Evolutionary conservation across 2,888 invertebrate genomes (phyloP).

Genomic region (Drosophila lutescens): DNA sequence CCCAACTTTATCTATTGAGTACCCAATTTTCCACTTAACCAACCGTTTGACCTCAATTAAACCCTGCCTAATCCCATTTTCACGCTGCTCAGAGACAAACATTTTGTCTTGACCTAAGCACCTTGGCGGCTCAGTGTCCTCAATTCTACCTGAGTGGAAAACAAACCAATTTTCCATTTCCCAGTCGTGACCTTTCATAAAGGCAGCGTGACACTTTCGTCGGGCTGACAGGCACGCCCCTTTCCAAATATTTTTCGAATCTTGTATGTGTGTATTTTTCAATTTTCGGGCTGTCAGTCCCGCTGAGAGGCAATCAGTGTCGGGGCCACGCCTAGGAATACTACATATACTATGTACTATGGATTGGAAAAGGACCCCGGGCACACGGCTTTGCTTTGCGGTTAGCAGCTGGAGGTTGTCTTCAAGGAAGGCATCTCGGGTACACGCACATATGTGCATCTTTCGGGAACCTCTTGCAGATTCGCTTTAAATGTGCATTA

Average conservation of each 20-base stretch:
- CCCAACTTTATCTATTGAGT: conserved; percentile 13
- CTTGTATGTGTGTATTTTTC: conserved; percentile 35
- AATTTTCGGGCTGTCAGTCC: conserved; percentile 47
- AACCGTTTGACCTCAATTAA: conserved; percentile 70
- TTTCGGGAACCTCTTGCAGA: conserved; percentile 10
- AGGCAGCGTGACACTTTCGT: conserved; percentile 65
- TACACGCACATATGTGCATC: conserved; percentile 4
- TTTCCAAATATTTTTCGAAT: conserved; percentile 24
- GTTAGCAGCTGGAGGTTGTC: conserved; percentile 39
- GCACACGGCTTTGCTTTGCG: conserved; percentile 35
- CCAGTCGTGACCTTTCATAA: conserved; percentile 45
- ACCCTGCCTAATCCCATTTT: conserved; percentile 66
- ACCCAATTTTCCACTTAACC: conserved; percentile 44
- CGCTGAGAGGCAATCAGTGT: conserved; percentile 64
- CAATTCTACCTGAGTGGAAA: conserved; percentile 55
- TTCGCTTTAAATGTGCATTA: conserved; percentile 37
- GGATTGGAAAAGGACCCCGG: conserved; percentile 17
- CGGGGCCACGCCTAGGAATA: conserved; percentile 56
- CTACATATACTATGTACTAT: conserved; percentile 20
- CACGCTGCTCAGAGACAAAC: conserved; percentile 4
- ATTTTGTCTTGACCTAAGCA: conserved; percentile 64
- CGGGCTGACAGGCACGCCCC: conserved; percentile 46
- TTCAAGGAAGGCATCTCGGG: conserved; percentile 31
- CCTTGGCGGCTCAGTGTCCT: conserved; percentile 48
- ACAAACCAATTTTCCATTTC: conserved; percentile 42